Percentiles rank a stretch among this genome's conserved stretches.
Evolutionary conservation across 2,888 invertebrate genomes (phyloP).

Genomic region (Tenthredo distinguenda): DNA sequence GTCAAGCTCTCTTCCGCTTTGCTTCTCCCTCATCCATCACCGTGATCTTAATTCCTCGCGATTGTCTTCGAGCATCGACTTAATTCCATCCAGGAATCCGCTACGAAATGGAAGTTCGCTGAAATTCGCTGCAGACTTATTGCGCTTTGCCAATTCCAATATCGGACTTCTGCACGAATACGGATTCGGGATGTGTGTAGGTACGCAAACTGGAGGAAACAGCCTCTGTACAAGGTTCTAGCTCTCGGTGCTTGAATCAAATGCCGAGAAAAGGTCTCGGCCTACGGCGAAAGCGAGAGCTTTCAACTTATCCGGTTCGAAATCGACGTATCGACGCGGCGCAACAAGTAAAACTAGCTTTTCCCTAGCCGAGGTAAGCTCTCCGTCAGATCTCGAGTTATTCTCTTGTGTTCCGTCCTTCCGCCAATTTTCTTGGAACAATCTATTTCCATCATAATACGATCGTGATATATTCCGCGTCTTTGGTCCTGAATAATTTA

Average conservation of each 20-base stretch:
- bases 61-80: neutral
- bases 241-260: neutral
- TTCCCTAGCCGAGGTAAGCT: neutral
- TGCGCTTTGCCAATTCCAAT: neutral
- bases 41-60: neutral
- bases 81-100: neutral
- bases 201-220: neutral
- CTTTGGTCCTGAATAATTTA: neutral
- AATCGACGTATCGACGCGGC: slow-evolving; percentile 23
- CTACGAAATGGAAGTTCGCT: neutral
- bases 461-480: neutral
- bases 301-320: slow-evolving; percentile 6
- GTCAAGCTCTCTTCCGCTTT: neutral
- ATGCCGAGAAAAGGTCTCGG: neutral
- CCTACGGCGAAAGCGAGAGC: slow-evolving; percentile 8
- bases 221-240: neutral
- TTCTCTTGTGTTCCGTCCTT: neutral
- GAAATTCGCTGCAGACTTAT: neutral
- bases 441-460: neutral
- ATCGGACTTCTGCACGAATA: neutral
- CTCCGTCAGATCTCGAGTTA: neutral
- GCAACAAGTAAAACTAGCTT: slow-evolving; percentile 38
- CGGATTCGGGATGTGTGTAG: neutral
- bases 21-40: neutral
- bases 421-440: neutral